Percentiles rank a stretch among this genome's conserved stretches.
Evolutionary conservation across 2,797 vertebrate genomes (phyloP).

Genomic region (Podargus strigoides): DNA sequence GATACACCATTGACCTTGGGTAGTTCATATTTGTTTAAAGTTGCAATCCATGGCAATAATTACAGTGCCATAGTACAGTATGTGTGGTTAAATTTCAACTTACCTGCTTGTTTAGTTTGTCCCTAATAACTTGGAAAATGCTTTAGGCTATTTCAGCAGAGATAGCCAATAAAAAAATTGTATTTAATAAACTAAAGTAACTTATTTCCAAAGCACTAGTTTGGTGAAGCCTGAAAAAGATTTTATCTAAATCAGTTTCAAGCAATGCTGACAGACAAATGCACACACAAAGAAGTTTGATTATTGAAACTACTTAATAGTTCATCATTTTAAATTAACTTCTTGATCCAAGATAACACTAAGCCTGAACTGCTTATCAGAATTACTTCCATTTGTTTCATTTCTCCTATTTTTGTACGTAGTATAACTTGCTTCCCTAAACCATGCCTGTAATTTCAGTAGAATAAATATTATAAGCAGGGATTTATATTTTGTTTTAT

Average conservation of each 20-base stretch:
- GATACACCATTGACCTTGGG: neutral
- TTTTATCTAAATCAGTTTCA: neutral
- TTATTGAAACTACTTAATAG: neutral
- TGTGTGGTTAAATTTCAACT: constrained; percentile 41
- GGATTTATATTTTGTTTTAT: neutral
- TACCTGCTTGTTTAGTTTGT: neutral
- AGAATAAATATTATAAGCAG: neutral
- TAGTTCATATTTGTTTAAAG: neutral
- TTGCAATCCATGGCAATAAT: neutral
- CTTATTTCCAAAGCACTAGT: neutral
- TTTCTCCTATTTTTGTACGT: neutral
- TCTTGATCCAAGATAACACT: neutral
- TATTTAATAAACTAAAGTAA: neutral
- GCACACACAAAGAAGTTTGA: neutral
- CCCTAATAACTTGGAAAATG: neutral
- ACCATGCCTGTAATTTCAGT: neutral
- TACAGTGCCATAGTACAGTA: constrained; percentile 24
- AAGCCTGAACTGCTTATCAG: neutral
- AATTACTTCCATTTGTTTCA: neutral
- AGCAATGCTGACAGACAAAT: neutral
- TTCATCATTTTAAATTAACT: neutral
- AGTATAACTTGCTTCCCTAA: neutral
- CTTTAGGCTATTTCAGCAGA: neutral
- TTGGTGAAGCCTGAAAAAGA: neutral
- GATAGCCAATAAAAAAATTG: neutral